Conservation (phyloP, 2,113 vertebrate genomes). For the Zosterops borbonicus region DNA sequence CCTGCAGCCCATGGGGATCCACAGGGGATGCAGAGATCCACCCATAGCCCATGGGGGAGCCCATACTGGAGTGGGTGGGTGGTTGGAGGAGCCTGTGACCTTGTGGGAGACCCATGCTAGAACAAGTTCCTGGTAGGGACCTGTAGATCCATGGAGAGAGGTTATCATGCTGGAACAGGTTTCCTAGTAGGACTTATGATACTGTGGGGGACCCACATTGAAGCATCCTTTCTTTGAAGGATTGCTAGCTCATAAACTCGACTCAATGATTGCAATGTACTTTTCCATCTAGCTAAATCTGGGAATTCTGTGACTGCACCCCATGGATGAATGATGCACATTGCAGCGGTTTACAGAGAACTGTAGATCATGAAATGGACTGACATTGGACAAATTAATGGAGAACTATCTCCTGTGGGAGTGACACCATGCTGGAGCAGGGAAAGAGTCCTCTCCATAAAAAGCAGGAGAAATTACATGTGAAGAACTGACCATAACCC, state of each 20-base stretch:
- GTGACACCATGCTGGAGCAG: background rate
- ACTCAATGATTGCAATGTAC: accelerated
- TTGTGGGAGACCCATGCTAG: background rate
- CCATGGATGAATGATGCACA: background rate
- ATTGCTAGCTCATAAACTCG: background rate
- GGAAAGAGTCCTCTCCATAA: background rate
- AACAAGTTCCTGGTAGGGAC: background rate
- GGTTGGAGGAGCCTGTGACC: background rate
- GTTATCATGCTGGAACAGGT: background rate
- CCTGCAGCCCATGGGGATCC: background rate
- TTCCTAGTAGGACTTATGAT: background rate
- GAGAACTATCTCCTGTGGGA: background rate
- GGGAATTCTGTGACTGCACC: background rate
- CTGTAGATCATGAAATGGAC: background rate
- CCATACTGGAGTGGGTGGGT: too few relatives aligned
- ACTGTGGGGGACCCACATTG: background rate
- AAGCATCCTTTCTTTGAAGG: background rate
- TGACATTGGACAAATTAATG: accelerated
- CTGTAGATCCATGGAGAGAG: background rate
- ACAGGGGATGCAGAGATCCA: background rate
- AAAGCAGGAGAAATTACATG: background rate
- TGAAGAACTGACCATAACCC: background rate
- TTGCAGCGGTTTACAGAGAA: background rate
- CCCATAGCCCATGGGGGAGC: accelerated
- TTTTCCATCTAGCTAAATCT: background rate